Base-by-base conservation (phyloP, 2,113 vertebrate genomes). In the Tachysurus vachellii region DNA sequence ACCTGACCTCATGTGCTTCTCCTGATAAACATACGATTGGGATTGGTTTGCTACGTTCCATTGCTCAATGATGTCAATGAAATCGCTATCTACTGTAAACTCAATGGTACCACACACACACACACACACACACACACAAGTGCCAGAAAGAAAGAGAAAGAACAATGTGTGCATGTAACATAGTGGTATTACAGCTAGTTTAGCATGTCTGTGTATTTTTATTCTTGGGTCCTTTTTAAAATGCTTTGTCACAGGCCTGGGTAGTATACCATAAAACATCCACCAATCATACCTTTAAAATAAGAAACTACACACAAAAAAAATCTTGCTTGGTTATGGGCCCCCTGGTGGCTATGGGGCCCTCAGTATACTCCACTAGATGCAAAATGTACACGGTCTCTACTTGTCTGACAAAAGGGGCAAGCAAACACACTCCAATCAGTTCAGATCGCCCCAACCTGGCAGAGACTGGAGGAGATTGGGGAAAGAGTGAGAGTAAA, bases 361-460 rank as follows among this genome's bases (percentile, higher is more conserved):
- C 53, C 3, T 77, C 2, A 13, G 23, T 36, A 36, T 36, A 54
- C 28, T 54, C 7, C 16, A 80, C n/a, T 26, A 47, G 9, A 23
- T 3, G 36, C 9, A 47, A 9, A 14, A 64, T 50, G 28, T 44
- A 80, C 11, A 56, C 86, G 71, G 26, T 66, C 54, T 28, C 75
- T 36, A 68, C 59, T 61, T 5, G 12, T 14, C 12, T 77, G 68
- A 82, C 47, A 64, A 77, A 53, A n/a, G n/a, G 42, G 73, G n/a
- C 26, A 61, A 87, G 87, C 68, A 92, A 93, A 93, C 91, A 89
- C 23, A 90, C 61, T 81, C 17, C 0, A 31, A 89, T 59, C 85
- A 75, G 85, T 68, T 90, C 82, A 89, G 94, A 92, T 93, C 94
- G 91, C 87, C 73, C 81, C 92, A 88, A 95, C 95, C 94, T 95